Base-by-base conservation (phyloP, 1,140 invertebrate genomes). In the Pseudobourletiella spinata region DNA sequence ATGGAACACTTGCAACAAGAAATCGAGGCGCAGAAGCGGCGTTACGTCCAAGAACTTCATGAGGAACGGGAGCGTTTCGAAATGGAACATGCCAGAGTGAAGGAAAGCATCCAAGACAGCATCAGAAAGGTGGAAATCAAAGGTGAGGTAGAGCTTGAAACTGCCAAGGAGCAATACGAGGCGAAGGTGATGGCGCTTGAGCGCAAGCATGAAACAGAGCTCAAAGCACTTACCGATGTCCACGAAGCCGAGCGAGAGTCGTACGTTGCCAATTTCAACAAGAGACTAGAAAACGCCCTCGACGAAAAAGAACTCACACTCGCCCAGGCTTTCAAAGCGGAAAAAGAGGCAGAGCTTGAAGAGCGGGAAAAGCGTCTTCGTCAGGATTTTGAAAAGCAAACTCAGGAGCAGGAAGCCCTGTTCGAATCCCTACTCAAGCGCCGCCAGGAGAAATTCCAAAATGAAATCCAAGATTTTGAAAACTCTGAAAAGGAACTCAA, bases 371-470 rank as follows among this genome's bases (percentile, higher is more conserved):
- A 66, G 46, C 65, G 64, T 50, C 43, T 86, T 57, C 83, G 85
- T 64, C 69, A 81, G 3, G 80, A 82, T 11, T 83, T 86, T 55
- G 78, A 79, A 43, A 79, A 80, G 63, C 73, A 85, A 55, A 75
- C 75, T 54, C 56, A 48, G 0, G 78, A 78, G 64, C 73, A 80
- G 50, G 79, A 82, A 66, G 76, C 80, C 65, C 78, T 76, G 50
- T 76, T 77, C 28, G 83, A 85, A 55, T 77, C 76, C 61, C 82
- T 83, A 74, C 75, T 85, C 8, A 79, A 76, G 69, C 79, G 84
- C 61, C 74, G 86, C 3, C 85, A 82, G 71, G 86, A 88, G 43
- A 86, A 87, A 72, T 86, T 84, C 64, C 84, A 87, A 60, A 76
- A 78, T 22, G 86, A 88, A 69, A 69, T 89, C 29, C 76, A 79